Percentiles rank a stretch among this genome's conserved stretches.
Evolutionary conservation across 2,888 invertebrate species (phyloP).

Genomic region (Cephus spinipes): DNA sequence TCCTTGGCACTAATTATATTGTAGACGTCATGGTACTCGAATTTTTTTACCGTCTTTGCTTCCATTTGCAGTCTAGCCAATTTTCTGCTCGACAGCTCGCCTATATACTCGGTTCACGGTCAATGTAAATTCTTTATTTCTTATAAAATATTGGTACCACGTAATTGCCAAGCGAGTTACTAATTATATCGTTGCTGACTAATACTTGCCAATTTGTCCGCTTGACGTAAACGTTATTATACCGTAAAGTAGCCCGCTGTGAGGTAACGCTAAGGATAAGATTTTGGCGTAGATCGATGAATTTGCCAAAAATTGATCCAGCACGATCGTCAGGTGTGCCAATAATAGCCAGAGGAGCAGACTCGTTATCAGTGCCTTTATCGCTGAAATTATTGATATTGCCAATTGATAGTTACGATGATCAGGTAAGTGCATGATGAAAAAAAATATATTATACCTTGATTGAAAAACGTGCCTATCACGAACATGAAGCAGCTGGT

Average conservation of each 20-base stretch:
- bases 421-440: neutral
- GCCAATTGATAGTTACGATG: neutral
- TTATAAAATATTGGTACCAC: neutral
- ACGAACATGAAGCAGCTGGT: conserved; percentile 27
- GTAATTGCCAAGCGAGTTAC: neutral
- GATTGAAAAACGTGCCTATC: conserved; percentile 24
- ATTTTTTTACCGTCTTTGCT: neutral
- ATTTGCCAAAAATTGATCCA: conserved; percentile 26
- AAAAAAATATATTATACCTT: neutral
- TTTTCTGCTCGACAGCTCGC: conserved; percentile 1
- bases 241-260: conserved; percentile 37
- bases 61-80: neutral
- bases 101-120: neutral
- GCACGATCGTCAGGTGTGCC: conserved; percentile 28
- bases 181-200: neutral
- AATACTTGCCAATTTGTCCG: conserved; percentile 19
- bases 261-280: conserved; percentile 31
- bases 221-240: conserved; percentile 28
- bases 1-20: conserved; percentile 2
- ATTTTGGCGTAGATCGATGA: conserved; percentile 11
- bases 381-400: conserved; percentile 20
- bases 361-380: conserved; percentile 30
- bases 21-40: conserved; percentile 5
- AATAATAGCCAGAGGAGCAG: conserved; percentile 32
- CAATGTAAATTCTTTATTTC: neutral